Evolutionary conservation across 2,888 invertebrate genomes (phyloP), one percentile per base, ranked within the genome.

Genomic region (Rhorus exstirpatorius): DNA sequence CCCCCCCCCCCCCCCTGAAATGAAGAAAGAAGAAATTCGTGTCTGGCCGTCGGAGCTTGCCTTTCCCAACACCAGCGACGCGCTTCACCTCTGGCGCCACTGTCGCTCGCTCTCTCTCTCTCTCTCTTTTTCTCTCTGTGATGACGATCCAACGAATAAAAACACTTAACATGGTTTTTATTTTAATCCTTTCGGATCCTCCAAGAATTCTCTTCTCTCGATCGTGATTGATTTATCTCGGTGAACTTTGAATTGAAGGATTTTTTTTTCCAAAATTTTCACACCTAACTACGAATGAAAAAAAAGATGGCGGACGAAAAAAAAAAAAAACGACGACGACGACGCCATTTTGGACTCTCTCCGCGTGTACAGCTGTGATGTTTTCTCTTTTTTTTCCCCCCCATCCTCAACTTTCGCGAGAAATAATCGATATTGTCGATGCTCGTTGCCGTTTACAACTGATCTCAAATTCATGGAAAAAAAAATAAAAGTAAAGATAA

Each of bases 381-480:
- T 51, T 14, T 51, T 49, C 14, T 14, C 14, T 49, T 49, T 49
- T 4, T 58, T 8, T 35, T 14, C 58, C 10, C 3, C 3, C 21
- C 8, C 12, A n/a, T 46, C 51, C 26, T 38, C 51, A 12, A 19
- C n/a, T 65, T 19, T 12, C 35, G 12, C 0, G 12, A 21, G 35
- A 6, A 21, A 67, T 10, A 31, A 12, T 12, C 6, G 8, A 3
- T 14, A 1, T 49, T 7, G 44, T 35, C 7, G 17, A 71, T 7
- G 19, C 79, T 72, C 72, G 63, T 53, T 24, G 55, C 58, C 65
- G 70, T 55, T 51, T 49, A 75, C 46, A 6, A 78, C 55, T 82
- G 82, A 82, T 82, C 82, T 82, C 82, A 82, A 78, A 77, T 58
- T 67, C 71, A 58, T 31, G 49, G 51, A 71, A 71, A 77, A 68